Base-by-base conservation (phyloP, 2,888 invertebrate species). In the Agrypnus murinus region DNA sequence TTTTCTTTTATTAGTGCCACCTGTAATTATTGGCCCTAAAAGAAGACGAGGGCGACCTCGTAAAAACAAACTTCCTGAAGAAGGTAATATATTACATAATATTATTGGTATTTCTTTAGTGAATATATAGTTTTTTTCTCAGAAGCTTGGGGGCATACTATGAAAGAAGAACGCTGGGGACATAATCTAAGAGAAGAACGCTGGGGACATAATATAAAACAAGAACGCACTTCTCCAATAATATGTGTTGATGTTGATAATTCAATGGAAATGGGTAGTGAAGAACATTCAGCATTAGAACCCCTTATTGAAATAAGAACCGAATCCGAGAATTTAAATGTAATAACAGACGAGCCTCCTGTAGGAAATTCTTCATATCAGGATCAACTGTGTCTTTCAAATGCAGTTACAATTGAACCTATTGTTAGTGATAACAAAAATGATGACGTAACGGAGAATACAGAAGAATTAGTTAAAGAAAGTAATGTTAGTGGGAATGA, bases 161-260 rank as follows among this genome's bases (percentile, higher is more conserved):
- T n/a, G n/a, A n/a, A n/a, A n/a, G n/a, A n/a, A n/a, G 9, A 34
- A 9, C 34, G 6, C 14, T 36, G 57, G n/a, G 36, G 34, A n/a
- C 25, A n/a, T n/a, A n/a, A n/a, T n/a, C n/a, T n/a, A n/a, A n/a
- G n/a, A n/a, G n/a, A n/a, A 70, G 62, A 66, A 14, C 32, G 19
- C 12, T 10, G 43, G 40, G 50, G 38, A 19, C n/a, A n/a, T 5
- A 66, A 38, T 45, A 67, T 55, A 25, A 71, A 65, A 19, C 34
- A 57, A 45, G 55, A 58, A 65, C 58, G 58, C 34, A 73, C 50
- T 32, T 55, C 60, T 5, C 83, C 88, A 87, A 84, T 87, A 87
- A 77, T 87, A 87, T 12, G 12, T 15, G 34, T 15, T 17, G 59
- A 64, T 50, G 25, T 14, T 8, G 69, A 69, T 12, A 32, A 50